Base-by-base conservation (phyloP, 2,797 vertebrate species). In the Tadarida brasiliensis region DNA sequence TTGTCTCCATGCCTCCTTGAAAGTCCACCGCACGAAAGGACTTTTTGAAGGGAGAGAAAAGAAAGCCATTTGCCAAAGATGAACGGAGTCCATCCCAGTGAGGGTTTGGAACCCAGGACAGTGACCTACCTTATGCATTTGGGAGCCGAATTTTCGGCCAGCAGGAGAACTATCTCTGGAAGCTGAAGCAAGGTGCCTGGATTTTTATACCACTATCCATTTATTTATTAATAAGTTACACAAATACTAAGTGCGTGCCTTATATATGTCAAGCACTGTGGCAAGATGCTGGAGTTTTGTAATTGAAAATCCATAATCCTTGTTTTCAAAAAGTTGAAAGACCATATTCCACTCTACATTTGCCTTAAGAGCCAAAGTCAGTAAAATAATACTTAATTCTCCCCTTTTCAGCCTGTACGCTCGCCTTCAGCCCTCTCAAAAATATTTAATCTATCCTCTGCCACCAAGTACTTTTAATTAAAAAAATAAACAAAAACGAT, bases 181-280 rank as follows among this genome's bases (percentile, higher is more conserved):
- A 94, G 73, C 51, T 71, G 73, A 76, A 76, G 20, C 65, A 56
- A 20, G 56, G 22, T 73, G 61, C 59, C 73, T 83, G 81, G 11
- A 17, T 94, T 95, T 89, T 94, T 86, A 87, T 54, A 54, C 17
- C 35, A 54, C 0, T 59, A 54, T 15, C 28, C 39, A 82, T 26
- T 94, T 73, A 80, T 81, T 96, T 90, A 73, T 82, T 89, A 57
- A 91, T 59, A 9, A 85, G 24, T 88, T 82, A 89, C 77, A 35
- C 44, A 95, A 47, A 68, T 77, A 81, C 56, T 85, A 94, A 74
- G 22, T 11, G 24, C 57, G 22, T 87, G 33, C n/a, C 73, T 94
- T 70, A 7, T 82, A 80, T 54, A 59, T 28, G 70, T 30, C 85
- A 88, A 86, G 68, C 74, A 74, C n/a, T 80, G 39, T 91, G 39